A percentile compares a stretch with the other conserved stretches of the same genome.
Conservation (phyloP, 2,797 vertebrate genomes). For the Vireo griseus region DNA sequence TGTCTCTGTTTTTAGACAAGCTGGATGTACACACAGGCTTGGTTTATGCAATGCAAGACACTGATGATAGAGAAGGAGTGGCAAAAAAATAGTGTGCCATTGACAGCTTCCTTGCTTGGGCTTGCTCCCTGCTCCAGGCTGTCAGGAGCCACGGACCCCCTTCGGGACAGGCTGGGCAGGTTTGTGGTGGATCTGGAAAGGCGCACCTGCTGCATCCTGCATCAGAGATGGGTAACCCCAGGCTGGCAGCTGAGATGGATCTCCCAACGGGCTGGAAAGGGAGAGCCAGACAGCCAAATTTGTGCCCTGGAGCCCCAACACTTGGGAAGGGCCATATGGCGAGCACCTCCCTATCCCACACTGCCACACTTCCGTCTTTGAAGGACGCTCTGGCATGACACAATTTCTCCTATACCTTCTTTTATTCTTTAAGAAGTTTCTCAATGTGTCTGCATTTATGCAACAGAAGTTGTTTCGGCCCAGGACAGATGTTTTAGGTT, state of each 20-base stretch:
- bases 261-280: not conserved
- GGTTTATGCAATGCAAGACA: not conserved
- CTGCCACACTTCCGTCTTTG: not conserved
- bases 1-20: not conserved
- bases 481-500: not conserved
- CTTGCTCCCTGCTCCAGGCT: not conserved
- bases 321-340: not conserved
- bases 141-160: rapidly evolving
- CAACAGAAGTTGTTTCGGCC: not conserved
- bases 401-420: not conserved
- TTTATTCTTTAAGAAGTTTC: not conserved
- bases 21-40: not conserved
- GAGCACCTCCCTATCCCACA: not conserved
- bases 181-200: not conserved
- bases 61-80: not conserved
- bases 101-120: not conserved
- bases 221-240: rapidly evolving
- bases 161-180: not conserved
- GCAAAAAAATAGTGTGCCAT: not conserved
- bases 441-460: not conserved
- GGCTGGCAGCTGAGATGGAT: not conserved
- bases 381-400: not conserved
- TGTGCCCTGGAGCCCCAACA: not conserved
- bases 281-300: not conserved
- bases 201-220: not conserved